These are phyloP conservation scores for Dolichopus griseipennis DNA, from an alignment of 2,888 invertebrate genomes.

Conservation along the genomic window DNA sequence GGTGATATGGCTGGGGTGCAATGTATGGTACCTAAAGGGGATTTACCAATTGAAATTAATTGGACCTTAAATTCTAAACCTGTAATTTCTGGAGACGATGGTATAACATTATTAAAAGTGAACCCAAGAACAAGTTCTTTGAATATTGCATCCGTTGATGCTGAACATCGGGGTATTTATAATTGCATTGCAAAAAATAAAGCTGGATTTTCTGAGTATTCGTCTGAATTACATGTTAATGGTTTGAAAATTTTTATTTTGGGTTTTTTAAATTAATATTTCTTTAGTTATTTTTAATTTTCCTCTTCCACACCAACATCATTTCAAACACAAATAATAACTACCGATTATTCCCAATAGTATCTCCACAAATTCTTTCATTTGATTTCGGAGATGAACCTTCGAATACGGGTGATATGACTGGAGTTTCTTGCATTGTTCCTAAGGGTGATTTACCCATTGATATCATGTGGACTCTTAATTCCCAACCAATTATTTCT, in stretches of 20 bases:
- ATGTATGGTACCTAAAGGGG: constrained; percentile 56
- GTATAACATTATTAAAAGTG: constrained; percentile 30
- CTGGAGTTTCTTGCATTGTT: constrained; percentile 56
- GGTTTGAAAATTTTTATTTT: constrained; percentile 35
- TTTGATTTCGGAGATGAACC: constrained; percentile 49
- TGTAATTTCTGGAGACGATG: constrained; percentile 41
- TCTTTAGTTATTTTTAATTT: constrained; percentile 8
- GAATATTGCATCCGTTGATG: constrained; percentile 46
- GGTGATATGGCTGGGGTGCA: constrained; percentile 59
- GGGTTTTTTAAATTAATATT: constrained; percentile 12
- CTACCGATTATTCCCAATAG: constrained; percentile 24
- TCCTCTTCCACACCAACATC: not conserved
- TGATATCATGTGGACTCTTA: constrained; percentile 56
- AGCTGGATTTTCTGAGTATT: constrained; percentile 46
- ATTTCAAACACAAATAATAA: not conserved
- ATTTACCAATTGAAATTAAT: constrained; percentile 49
- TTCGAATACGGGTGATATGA: constrained; percentile 49
- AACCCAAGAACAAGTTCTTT: constrained; percentile 35
- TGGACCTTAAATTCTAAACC: constrained; percentile 52
- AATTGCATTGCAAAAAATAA: constrained; percentile 50
- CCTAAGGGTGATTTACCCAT: constrained; percentile 66
- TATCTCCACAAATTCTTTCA: constrained; percentile 43
- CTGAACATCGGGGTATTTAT: constrained; percentile 50
- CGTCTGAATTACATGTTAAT: constrained; percentile 47
- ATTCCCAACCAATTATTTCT: constrained; percentile 51